These are phyloP conservation scores for Sebastes glaucus DNA, from an alignment of 2,797 vertebrate genomes.

Conservation along the genomic window DNA sequence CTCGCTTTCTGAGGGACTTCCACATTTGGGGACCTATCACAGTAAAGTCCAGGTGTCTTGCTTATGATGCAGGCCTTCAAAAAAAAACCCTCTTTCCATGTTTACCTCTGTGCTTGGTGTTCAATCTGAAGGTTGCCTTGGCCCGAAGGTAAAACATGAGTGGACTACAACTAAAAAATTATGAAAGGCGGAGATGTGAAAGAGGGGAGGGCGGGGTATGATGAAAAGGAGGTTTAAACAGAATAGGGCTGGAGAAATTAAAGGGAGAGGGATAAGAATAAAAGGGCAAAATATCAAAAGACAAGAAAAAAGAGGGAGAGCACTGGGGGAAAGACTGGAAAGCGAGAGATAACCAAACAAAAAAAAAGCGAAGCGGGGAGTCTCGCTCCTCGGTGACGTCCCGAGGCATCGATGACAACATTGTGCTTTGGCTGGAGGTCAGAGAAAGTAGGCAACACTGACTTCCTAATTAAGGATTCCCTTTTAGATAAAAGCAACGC, in stretches of 20 bases:
- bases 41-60: not conserved
- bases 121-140: conserved; percentile 42
- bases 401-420: conserved; percentile 31
- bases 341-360: conserved; percentile 37
- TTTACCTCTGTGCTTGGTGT: conserved; percentile 38
- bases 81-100: conserved; percentile 8
- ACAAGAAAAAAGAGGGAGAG: conserved; percentile 26
- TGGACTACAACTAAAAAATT: conserved; percentile 37
- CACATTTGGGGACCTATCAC: not conserved
- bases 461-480: conserved; percentile 63
- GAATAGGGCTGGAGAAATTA: conserved; percentile 20
- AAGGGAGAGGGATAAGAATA: conserved; percentile 18
- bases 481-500: conserved; percentile 55
- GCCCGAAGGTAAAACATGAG: conserved; percentile 59
- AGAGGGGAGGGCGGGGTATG: not conserved
- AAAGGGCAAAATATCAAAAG: conserved; percentile 53
- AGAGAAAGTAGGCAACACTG: conserved; percentile 28
- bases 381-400: conserved; percentile 16
- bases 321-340: conserved; percentile 35
- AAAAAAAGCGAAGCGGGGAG: conserved; percentile 7
- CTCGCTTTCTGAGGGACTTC: not conserved
- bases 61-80: conserved; percentile 25
- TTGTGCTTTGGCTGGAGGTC: conserved; percentile 53
- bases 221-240: conserved; percentile 40
- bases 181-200: conserved; percentile 21